These are phyloP conservation scores for Dasysyrphus albostriatus DNA, from an alignment of 2,888 invertebrate species.

Conservation along the genomic window DNA sequence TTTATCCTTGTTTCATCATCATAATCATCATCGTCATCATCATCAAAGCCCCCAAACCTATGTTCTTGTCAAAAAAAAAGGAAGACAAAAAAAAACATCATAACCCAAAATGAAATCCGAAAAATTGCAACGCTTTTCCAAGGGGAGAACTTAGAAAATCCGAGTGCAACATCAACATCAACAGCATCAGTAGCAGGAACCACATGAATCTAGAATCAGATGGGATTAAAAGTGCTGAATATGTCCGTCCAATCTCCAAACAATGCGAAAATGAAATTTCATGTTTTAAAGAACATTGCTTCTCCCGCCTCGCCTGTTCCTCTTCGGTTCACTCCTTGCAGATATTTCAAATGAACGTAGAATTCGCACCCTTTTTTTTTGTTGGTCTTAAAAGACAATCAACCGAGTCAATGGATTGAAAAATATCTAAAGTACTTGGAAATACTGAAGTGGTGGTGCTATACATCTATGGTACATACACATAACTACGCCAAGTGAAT, in stretches of 20 bases:
- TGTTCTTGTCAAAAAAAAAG: conserved; percentile 4
- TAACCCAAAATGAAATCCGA: conserved; percentile 51
- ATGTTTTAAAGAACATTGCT: conserved; percentile 53
- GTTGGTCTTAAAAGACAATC: conserved; percentile 66
- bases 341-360: conserved; percentile 30
- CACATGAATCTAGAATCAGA: conserved; percentile 44
- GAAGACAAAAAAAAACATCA: not conserved
- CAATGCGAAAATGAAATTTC: conserved; percentile 64
- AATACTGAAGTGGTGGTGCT: conserved; percentile 18
- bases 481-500: conserved; percentile 44
- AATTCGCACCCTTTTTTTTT: conserved; percentile 70
- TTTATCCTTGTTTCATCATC: conserved; percentile 73
- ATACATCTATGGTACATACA: not conserved
- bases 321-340: conserved; percentile 3
- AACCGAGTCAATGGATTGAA: conserved; percentile 73
- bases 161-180: conserved; percentile 3
- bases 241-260: conserved; percentile 55
- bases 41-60: not conserved
- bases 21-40: conserved; percentile 53
- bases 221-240: conserved; percentile 63
- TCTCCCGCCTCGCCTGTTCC: not conserved
- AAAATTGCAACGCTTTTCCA: conserved; percentile 45
- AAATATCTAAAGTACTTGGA: conserved; percentile 68
- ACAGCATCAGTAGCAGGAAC: conserved; percentile 15
- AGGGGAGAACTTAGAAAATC: conserved; percentile 63